Conservation (phyloP, 92 coral and sea anemone species). For the Plumapathes pennacea region DNA sequence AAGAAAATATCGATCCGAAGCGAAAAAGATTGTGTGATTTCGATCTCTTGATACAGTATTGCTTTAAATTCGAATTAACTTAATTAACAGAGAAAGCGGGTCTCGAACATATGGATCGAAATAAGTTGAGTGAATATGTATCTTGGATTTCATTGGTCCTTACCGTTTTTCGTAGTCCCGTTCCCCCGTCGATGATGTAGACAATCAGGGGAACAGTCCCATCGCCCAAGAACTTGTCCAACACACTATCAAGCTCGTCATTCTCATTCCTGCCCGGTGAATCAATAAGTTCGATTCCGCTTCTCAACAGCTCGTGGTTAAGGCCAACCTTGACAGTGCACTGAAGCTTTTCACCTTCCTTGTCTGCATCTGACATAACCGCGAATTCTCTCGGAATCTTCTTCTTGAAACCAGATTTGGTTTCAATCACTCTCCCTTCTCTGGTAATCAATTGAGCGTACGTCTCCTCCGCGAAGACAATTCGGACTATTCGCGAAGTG, state of each 20-base stretch:
- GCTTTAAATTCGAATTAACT: no score
- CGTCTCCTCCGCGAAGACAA: conserved; percentile 20
- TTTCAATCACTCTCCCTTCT: neutral
- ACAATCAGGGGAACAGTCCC: conserved; percentile 62
- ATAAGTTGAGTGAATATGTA: no score
- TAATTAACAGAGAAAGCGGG: no score
- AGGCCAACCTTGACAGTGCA: conserved; percentile 53
- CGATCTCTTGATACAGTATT: no score
- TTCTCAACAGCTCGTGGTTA: conserved; percentile 34
- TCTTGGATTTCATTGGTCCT: no score
- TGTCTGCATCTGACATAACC: conserved; percentile 26
- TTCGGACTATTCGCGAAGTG: conserved; percentile 61
- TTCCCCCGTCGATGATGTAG: conserved; percentile 50
- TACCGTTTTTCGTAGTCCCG: conserved; percentile 33
- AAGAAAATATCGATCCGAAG: no score
- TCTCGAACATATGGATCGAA: no score
- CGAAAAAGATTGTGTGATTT: no score
- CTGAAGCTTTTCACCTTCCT: conserved; percentile 12
- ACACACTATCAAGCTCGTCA: conserved; percentile 41
- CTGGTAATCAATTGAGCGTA: no score
- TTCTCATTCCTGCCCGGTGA: conserved; percentile 67
- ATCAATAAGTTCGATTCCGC: conserved; percentile 66
- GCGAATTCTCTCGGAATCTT: conserved; percentile 15
- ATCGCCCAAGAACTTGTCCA: conserved; percentile 39
- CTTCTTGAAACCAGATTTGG: neutral